A percentile compares a stretch with the other conserved stretches of the same genome.
phyloP scores from a whole-genome alignment of 2,113 vertebrate species.

The Mesitornis unicolor region DNA sequence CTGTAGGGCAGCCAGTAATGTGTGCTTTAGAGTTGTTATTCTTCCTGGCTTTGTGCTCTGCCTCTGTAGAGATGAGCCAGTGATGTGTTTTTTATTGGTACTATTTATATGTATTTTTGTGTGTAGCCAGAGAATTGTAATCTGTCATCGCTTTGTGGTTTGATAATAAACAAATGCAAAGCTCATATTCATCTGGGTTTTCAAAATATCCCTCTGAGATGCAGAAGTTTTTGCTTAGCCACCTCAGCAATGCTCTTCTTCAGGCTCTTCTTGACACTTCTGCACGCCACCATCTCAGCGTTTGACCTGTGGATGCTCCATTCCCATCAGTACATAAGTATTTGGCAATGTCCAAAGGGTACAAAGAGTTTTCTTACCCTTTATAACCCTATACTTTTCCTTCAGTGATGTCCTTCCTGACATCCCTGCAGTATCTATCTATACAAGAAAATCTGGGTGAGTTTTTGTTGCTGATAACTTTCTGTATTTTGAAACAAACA shows the following conservation, averaged over 20 bases:
- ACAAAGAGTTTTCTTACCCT: background rate
- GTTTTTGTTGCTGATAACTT: background rate
- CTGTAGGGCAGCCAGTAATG: constrained; percentile 16
- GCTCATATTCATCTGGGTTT: background rate
- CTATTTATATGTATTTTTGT: background rate
- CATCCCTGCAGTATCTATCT: background rate
- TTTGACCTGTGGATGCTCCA: background rate
- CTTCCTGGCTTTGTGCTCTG: constrained; percentile 50
- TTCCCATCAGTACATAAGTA: background rate
- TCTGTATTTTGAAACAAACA: background rate
- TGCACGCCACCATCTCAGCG: background rate
- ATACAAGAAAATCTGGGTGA: background rate
- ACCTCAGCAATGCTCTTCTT: background rate
- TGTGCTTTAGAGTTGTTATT: constrained; percentile 47
- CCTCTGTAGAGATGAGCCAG: background rate
- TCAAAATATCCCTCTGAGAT: background rate
- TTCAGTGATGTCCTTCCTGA: background rate
- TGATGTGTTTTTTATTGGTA: background rate
- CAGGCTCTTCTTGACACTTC: background rate
- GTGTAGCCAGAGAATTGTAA: background rate
- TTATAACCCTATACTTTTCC: background rate
- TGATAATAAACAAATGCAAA: constrained; percentile 14
- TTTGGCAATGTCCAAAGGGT: background rate
- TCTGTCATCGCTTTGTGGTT: background rate
- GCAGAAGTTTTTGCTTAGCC: background rate